A percentile compares a stretch with the other conserved stretches of the same genome.
Conservation (phyloP, 2,113 vertebrate genomes). For the Eurypyga helias region DNA sequence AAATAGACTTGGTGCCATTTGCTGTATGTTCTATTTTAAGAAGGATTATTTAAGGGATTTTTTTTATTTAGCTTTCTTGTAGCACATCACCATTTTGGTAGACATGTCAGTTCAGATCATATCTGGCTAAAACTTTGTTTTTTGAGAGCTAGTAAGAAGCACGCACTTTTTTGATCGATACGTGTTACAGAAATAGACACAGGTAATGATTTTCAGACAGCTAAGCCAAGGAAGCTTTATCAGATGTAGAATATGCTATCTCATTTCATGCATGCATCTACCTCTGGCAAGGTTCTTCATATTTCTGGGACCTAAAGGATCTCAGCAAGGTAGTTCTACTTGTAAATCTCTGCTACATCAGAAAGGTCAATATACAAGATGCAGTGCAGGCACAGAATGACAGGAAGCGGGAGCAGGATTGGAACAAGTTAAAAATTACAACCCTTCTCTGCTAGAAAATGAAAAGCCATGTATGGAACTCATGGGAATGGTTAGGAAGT, state of each 20-base stretch:
- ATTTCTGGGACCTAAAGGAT: constrained; percentile 46
- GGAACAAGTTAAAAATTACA: constrained; percentile 29
- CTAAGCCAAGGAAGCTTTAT: constrained; percentile 37
- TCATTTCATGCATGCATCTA: constrained; percentile 46
- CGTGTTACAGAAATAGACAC: constrained; percentile 28
- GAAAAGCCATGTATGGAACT: constrained; percentile 12
- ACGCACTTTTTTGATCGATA: constrained; percentile 34
- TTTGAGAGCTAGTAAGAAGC: neutral
- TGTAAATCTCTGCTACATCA: constrained; percentile 55
- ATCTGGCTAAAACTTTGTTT: constrained; percentile 20
- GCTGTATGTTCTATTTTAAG: neutral
- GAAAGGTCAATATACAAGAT: constrained; percentile 59
- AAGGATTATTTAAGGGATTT: neutral
- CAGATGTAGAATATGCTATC: constrained; percentile 60
- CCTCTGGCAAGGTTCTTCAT: constrained; percentile 57
- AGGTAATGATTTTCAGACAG: constrained; percentile 40
- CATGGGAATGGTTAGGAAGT: neutral
- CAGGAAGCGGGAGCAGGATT: neutral
- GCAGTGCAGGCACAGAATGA: constrained; percentile 15
- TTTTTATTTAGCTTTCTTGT: neutral
- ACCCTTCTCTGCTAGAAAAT: constrained; percentile 9
- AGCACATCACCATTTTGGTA: neutral
- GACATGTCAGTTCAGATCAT: constrained; percentile 48
- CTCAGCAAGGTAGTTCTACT: constrained; percentile 19
- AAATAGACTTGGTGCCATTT: neutral